Evolutionary conservation across 23 tunicate genomes (phyloP), one percentile per base, ranked within the genome.

Genomic region (Trididemnum clinides): DNA sequence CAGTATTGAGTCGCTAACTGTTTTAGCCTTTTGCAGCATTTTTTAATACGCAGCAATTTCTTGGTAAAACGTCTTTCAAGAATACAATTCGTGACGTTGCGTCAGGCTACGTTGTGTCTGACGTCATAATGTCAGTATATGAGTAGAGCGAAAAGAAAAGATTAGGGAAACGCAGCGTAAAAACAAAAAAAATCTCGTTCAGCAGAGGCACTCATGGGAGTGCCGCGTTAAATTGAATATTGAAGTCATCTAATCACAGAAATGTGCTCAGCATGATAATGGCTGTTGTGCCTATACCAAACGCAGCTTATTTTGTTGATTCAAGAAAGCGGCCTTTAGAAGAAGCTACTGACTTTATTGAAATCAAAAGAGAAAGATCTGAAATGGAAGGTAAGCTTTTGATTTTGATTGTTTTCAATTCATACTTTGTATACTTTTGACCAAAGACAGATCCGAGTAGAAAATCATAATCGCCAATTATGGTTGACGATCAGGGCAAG

Each of bases 261-360:
- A n/a, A 92, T 92, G 97, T 78, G 33, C 76, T 51, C 90, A 82
- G 27, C 57, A 92, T 92, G 97, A 92, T n/a, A n/a, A n/a, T 80
- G 88, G 91, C 97, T 15, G 85, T 92, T 25, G 97, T 92, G 87
- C 91, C 90, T 71, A 83, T 92, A 66, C 92, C 90, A 69, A 82
- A 79, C 88, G 92, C 90, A 85, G 78, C 93, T 34, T 93, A 84
- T 84, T 57, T 88, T 21, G 88, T 88, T 65, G 92, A 88, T 77
- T 93, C 98, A 74, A 87, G 98, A 62, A 93, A 93, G 72, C 79
- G 98, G 72, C 98, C 98, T 33, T 78, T 93, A 75, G 92, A 88
- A 72, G 98, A 93, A 93, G 81, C 98, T 18, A 63, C 57, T 78
- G 92, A 93, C 22, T 64, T 88, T 10, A 72, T 88, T 28, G 92